Evolutionary conservation across 2,113 vertebrate genomes (phyloP), one percentile per base, ranked within the genome.

Genomic region (Cyphomyrus plagiostoma): DNA sequence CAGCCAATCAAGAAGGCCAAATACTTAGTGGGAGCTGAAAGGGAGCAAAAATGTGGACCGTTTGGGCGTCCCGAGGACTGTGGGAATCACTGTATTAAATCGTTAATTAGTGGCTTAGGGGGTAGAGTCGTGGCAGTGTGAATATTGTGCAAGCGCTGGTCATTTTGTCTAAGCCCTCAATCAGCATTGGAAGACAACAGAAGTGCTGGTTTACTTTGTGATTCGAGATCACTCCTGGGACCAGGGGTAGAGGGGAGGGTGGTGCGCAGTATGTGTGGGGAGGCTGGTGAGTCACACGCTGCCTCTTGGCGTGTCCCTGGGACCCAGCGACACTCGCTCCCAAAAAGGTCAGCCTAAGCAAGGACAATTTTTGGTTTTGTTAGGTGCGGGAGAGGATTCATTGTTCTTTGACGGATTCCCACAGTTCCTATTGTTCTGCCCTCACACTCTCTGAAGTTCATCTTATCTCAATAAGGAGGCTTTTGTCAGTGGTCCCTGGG

Each of bases 391-490:
- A 3, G 35, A 80, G 35, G 74, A 13, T 15, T 80, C 35, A 39
- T 80, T 80, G 74, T 80, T 35, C 35, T 80, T 19, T 42, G 35
- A 2, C 35, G 15, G 17, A 80, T 80, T 42, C 35, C 35, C 15
- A 19, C 74, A 42, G 13, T 80, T 8, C 74, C 74, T 42, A 80
- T 80, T 80, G 30, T 80, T 80, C 74, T 80, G 30, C 74, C 74
- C 35, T 80, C 74, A 8, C 35, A 39, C 35, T 80, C 74, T 80
- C 35, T 80, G 74, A 80, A 80, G 74, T 80, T 80, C 74, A 80
- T 80, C 74, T 80, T 35, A 42, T 80, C 74, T 42, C 74, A 80
- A 80, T 80, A 80, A 80, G 74, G 74, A 80, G 35, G 74, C 74
- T 80, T 80, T 80, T 80, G 74, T 80, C 74, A 19, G 35, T 17